A percentile compares a stretch with the other conserved stretches of the same genome.
Conservation (phyloP, 2,797 vertebrate species). For the Gadopsis marmoratus region DNA sequence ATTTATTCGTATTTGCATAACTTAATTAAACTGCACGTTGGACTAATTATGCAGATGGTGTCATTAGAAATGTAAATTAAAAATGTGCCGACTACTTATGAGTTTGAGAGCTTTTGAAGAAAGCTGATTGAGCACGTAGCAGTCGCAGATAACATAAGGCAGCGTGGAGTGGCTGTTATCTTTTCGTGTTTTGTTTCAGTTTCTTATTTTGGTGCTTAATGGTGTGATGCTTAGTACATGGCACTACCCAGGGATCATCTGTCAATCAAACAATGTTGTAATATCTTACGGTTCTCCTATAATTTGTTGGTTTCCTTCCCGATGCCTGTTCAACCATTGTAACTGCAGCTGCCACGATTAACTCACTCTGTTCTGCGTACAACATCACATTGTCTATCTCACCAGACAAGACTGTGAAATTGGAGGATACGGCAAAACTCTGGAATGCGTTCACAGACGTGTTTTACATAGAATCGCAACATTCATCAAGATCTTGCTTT, state of each 20-base stretch:
- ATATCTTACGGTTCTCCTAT: not conserved
- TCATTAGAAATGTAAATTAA: conserved; percentile 43
- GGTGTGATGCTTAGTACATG: not conserved
- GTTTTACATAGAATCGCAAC: no score
- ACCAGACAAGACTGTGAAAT: no score
- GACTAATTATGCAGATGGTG: conserved; percentile 36
- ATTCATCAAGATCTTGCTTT: no score
- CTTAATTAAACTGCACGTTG: conserved; percentile 4
- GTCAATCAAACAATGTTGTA: not conserved
- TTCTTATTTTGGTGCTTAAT: not conserved
- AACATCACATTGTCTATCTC: no score
- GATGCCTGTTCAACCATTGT: not conserved
- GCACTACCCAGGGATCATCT: not conserved
- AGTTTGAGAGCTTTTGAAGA: conserved; percentile 22
- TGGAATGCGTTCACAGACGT: no score
- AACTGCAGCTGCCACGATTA: not conserved
- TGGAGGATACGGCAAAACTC: no score
- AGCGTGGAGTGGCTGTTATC: not conserved
- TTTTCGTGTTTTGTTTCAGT: not conserved
- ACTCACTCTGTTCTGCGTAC: no score
- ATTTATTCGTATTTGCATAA: conserved; percentile 24
- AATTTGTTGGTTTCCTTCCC: not conserved
- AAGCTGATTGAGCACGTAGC: conserved; percentile 9
- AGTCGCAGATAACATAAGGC: not conserved
- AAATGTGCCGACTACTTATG: not conserved